Conservation (phyloP, 2,888 invertebrate species). For the Lasioglossum marginatum region DNA sequence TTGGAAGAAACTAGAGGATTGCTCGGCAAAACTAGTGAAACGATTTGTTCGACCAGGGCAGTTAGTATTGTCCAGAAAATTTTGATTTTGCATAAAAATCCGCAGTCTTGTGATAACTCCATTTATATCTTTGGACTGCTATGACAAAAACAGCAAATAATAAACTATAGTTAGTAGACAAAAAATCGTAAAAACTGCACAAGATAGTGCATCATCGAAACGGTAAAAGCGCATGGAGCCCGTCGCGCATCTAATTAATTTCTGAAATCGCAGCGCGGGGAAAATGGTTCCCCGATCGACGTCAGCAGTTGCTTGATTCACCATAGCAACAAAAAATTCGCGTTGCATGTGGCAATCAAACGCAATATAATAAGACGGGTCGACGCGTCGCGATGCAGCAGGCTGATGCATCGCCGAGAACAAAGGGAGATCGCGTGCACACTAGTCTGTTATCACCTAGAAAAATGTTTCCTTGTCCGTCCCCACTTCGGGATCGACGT, state of each 20-base stretch:
- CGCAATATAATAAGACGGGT: not conserved
- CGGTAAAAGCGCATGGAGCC: not conserved
- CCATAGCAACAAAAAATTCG: not conserved
- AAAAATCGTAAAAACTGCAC: not conserved
- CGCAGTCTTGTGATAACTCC: too few relatives aligned
- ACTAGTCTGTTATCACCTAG: slow-evolving; percentile 13
- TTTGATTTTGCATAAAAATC: too few relatives aligned
- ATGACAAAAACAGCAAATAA: too few relatives aligned
- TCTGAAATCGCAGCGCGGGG: not conserved
- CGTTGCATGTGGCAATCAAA: not conserved
- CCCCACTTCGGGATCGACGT: not conserved
- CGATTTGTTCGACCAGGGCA: not conserved
- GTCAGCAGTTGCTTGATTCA: not conserved
- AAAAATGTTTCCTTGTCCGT: slow-evolving; percentile 27
- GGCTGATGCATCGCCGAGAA: not conserved
- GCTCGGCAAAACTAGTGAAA: not conserved
- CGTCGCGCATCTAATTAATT: not conserved
- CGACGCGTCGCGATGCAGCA: not conserved
- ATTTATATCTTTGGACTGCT: too few relatives aligned
- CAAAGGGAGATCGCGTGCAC: slow-evolving; percentile 3
- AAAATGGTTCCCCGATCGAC: not conserved
- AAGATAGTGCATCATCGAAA: not conserved
- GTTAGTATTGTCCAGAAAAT: too few relatives aligned
- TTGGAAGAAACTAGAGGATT: not conserved
- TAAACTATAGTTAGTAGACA: too few relatives aligned